These are phyloP conservation scores for Apodemus speciosus DNA, from an alignment of 2,113 vertebrate species.

Conservation along the genomic window DNA sequence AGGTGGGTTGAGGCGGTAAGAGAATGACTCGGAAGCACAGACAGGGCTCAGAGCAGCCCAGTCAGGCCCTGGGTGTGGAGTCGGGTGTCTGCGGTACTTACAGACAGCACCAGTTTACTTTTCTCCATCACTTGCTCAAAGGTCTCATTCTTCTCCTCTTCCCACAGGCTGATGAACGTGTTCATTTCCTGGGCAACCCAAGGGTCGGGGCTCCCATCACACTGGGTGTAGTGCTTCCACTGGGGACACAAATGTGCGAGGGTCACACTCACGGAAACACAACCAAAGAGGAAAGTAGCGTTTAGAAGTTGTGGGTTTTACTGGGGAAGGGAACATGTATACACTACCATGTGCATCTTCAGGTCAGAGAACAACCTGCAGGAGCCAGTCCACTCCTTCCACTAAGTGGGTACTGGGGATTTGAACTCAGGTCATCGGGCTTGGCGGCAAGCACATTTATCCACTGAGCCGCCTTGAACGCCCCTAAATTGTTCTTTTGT, in stretches of 20 bases:
- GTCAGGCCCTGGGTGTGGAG: neutral
- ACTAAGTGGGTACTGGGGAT: too few relatives aligned
- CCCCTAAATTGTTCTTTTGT: neutral
- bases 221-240: conserved; percentile 92
- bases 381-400: neutral
- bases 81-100: conserved; percentile 72
- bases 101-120: conserved; percentile 87
- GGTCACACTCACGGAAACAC: neutral
- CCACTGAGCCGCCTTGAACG: neutral
- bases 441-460: too few relatives aligned
- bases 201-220: conserved; percentile 94
- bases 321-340: neutral
- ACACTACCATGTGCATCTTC: too few relatives aligned
- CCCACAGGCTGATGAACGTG: conserved; percentile 92
- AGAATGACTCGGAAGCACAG: neutral
- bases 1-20: neutral
- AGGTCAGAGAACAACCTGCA: neutral
- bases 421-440: neutral
- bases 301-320: neutral
- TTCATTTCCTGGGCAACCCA: conserved; percentile 89
- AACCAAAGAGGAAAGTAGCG: neutral
- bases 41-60: too few relatives aligned
- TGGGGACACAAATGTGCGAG: conserved; percentile 72
- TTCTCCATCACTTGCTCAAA: conserved; percentile 85
- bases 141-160: conserved; percentile 86